Conservation (phyloP, 2,113 vertebrate species). For the Urocynchramus pylzowi region DNA sequence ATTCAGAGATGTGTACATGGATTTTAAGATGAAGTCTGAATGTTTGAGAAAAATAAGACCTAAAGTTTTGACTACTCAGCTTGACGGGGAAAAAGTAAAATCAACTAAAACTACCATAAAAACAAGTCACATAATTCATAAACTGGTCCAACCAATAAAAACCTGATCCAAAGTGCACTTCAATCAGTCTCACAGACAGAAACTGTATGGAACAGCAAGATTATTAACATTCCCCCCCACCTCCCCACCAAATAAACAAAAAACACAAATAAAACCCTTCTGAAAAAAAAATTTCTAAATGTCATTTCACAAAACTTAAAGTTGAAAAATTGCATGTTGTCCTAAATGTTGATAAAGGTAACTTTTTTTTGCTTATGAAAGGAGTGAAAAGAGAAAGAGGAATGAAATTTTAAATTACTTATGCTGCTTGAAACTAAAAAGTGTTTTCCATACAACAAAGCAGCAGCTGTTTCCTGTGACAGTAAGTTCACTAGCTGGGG, state of each 20-base stretch:
- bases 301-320: background rate
- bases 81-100: background rate
- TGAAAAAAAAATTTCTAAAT: background rate
- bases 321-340: background rate
- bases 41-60: background rate
- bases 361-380: background rate
- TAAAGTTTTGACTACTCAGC: background rate
- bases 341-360: background rate
- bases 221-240: background rate
- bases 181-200: background rate
- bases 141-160: background rate
- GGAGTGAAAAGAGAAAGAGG: background rate
- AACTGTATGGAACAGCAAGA: background rate
- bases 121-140: background rate
- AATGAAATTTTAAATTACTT: background rate
- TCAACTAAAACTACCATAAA: background rate
- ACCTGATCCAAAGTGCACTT: background rate
- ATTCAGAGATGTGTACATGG: fast-evolving
- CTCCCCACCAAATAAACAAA: background rate
- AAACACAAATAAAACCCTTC: background rate
- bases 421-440: background rate
- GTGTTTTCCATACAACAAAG: background rate
- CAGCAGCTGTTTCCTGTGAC: background rate
- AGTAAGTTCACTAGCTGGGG: background rate
- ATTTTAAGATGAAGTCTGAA: background rate